phyloP scores from a whole-genome alignment of 2,113 vertebrate genomes.

The Gymnocephalus cernua region DNA sequence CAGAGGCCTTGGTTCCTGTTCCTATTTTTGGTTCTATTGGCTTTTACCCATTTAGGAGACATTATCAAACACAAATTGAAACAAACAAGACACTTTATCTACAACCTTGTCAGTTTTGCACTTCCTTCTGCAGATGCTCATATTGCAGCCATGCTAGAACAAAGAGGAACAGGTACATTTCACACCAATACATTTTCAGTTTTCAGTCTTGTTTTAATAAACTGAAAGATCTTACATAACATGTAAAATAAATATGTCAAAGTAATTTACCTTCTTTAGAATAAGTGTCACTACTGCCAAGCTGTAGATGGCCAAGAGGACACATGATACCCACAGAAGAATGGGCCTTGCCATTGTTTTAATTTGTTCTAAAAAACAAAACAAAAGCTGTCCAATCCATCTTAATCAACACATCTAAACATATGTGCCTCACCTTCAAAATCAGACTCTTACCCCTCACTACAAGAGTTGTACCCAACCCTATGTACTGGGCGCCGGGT shows the following conservation, averaged over 20 bases:
- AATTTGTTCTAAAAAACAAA: conserved; percentile 37
- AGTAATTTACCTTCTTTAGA: conserved; percentile 75
- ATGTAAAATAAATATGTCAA: background rate
- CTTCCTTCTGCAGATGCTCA: conserved; percentile 4
- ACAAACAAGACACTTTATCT: conserved; percentile 3
- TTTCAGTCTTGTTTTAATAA: background rate
- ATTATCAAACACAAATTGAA: background rate
- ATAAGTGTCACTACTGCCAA: conserved; percentile 59
- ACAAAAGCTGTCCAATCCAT: background rate
- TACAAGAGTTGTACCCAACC: conserved; percentile 61
- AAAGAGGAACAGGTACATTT: conserved; percentile 13
- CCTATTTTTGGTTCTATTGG: conserved; percentile 33
- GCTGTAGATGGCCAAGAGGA: conserved; percentile 68
- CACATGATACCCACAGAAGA: conserved; percentile 59
- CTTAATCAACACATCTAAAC: conserved; percentile 1
- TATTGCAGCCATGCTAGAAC: conserved; percentile 58
- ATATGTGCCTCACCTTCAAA: background rate
- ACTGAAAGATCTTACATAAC: background rate
- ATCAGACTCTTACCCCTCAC: conserved; percentile 68
- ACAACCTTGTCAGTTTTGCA: conserved; percentile 38
- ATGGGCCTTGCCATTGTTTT: background rate
- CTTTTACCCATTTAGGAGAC: conserved; percentile 27
- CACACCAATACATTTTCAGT: background rate
- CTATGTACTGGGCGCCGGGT: conserved; percentile 40
- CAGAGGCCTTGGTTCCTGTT: conserved; percentile 45